Evolutionary conservation across 2,113 vertebrate species (phyloP), one percentile per base, ranked within the genome.

Genomic region (Hypocryptadius cinnamomeus): DNA sequence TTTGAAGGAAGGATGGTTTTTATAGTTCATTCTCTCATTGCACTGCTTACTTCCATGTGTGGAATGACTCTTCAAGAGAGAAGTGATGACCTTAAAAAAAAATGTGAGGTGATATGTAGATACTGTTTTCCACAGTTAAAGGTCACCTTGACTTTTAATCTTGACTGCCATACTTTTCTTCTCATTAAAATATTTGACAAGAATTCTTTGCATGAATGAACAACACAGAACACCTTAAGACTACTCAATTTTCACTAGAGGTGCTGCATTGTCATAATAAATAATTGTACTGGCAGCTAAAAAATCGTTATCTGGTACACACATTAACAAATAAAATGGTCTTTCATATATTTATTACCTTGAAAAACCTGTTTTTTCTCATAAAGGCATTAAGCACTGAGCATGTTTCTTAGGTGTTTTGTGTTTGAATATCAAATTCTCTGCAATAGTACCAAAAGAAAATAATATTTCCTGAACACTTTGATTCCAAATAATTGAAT

Each of bases 161-260:
- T 95, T n/a, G 57, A 89, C 92, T 95, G 96, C 96, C 89, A 95
- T 90, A 95, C 86, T 97, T 97, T 97, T 91, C 96, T 92, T 96
- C 98, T 98, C 97, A 97, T 98, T 97, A 97, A 97, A 97, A 97
- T 97, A 98, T 96, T 97, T 97, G 98, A 98, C 97, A 97, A 98
- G 97, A 95, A 94, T 97, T 97, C 96, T 97, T 95, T 97, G 97
- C 97, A 97, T 96, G 97, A 94, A 90, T 96, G 97, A 97, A 64
- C 96, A 96, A 80, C 89, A 72, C 77, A 77, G 80, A 95, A 95
- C 94, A 91, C 92, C 96, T 97, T 90, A 92, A 92, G 83, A 92
- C 95, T 94, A 80, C 50, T 68, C 78, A 54, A 30, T 88, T 95
- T 96, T 95, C 89, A 51, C 90, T 90, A 44, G 92, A 94, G 94